These are phyloP conservation scores for Melangyna quadrimaculata DNA, from an alignment of 2,888 invertebrate species.

Conservation along the genomic window DNA sequence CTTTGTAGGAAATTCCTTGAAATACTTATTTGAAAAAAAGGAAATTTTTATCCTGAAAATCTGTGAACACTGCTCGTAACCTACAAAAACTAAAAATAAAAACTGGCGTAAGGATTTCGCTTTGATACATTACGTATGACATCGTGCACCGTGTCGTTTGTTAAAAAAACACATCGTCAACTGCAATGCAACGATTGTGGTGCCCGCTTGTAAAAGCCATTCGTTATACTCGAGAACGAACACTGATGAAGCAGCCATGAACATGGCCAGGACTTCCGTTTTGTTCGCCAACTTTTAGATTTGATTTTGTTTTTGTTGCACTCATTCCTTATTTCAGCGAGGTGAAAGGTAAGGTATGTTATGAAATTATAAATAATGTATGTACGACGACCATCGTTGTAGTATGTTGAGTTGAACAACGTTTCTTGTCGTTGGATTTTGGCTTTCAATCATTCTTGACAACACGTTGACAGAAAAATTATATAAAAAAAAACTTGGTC, in stretches of 20 bases:
- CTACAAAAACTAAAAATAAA: neutral
- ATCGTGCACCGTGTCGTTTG: neutral
- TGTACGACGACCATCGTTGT: too few species aligned
- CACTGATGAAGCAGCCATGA: constrained; percentile 28
- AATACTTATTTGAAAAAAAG: neutral
- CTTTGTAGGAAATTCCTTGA: too few species aligned
- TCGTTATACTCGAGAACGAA: constrained; percentile 34
- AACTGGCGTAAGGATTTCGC: neutral
- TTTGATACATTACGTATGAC: constrained; percentile 3
- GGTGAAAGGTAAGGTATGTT: neutral
- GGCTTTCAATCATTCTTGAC: constrained; percentile 22
- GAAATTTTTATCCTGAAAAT: neutral
- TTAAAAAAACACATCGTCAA: constrained; percentile 4
- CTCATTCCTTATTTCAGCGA: neutral
- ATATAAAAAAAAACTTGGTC: neutral
- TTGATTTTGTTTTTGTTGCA: neutral
- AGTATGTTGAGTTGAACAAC: too few species aligned
- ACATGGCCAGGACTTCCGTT: constrained; percentile 27
- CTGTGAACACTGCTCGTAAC: neutral
- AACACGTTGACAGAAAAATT: constrained; percentile 19
- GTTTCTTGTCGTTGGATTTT: neutral
- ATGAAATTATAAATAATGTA: neutral
- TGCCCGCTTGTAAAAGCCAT: constrained; percentile 25
- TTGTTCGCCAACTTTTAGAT: neutral
- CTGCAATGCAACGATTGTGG: neutral